Base-by-base conservation (phyloP, 2,888 invertebrate genomes). In the Tinea trinotella region DNA sequence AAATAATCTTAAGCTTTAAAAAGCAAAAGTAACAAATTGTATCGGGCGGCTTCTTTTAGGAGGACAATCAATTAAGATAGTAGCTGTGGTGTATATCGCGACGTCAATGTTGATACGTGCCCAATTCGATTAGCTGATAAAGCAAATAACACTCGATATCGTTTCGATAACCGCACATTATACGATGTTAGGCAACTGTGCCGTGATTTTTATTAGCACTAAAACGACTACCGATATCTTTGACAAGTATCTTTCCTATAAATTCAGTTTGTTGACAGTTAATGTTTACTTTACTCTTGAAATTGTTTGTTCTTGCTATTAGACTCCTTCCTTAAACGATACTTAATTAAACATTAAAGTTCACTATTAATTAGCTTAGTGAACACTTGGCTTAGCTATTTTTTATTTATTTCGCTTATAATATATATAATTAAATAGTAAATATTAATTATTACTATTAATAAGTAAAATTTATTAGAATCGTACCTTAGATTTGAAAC, bases 31-130 rank as follows among this genome's bases (percentile, higher is more conserved):
- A 50, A 50, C 24, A 50, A 66, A 65, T 62, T 54, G 36, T 40
- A 62, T n/a, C 62, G 67, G 71, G 66, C 73, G 74, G 68, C 76
- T 62, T 73, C 72, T 74, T 74, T 71, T 74, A 77, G 78, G 74
- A 73, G 68, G 71, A 81, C 81, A 81, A 83, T 84, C 83, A 80
- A 82, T 83, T 83, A 80, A 79, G 83, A 84, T 82, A 80, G 76
- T 74, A 72, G 68, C 68, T 70, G 69, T 68, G 68, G 68, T 65
- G 72, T 63, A 20, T 80, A 82, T 82, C 82, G 62, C 30, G 67
- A 67, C 76, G 68, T 74, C 74, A 75, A 71, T 70, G 64, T 63
- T 64, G 80, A 77, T 76, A 74, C 77, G 81, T 74, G 76, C 78
- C 80, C 77, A 81, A 80, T 82, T 82, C 81, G 82, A 82, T 84